A percentile compares a stretch with the other conserved stretches of the same genome.
Conservation (phyloP, 2,888 invertebrate species). For the Phengaris alcon region DNA sequence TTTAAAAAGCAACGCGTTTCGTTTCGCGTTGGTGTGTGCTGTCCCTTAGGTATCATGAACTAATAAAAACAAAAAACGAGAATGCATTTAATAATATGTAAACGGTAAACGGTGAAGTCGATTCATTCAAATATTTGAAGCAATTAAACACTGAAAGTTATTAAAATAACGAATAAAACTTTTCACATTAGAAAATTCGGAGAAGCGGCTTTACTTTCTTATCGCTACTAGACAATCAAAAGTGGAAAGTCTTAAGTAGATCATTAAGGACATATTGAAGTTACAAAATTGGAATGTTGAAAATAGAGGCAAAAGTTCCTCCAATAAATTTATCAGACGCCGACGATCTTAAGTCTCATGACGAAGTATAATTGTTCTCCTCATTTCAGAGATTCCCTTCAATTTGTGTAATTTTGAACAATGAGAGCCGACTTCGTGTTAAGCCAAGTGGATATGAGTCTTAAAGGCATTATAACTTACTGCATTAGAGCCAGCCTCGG, state of each 20-base stretch:
- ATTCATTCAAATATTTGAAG: background rate
- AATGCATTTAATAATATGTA: background rate
- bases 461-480: slow-evolving; percentile 15
- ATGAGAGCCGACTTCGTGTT: slow-evolving; percentile 14
- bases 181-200: slow-evolving; percentile 10
- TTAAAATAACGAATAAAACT: slow-evolving; percentile 15
- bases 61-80: no score
- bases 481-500: slow-evolving; percentile 6
- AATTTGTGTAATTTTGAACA: slow-evolving; percentile 19
- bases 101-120: background rate
- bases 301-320: slow-evolving; percentile 9
- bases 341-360: slow-evolving; percentile 7
- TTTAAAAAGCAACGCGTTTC: no score
- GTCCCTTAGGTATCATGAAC: no score
- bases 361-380: background rate
- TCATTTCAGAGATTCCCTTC: slow-evolving; percentile 24
- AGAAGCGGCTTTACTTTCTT: background rate
- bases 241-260: background rate
- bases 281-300: slow-evolving; percentile 22
- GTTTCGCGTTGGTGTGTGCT: no score
- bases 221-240: slow-evolving; percentile 18
- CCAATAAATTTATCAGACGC: slow-evolving; percentile 16
- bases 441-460: slow-evolving; percentile 20
- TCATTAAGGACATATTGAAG: slow-evolving; percentile 22
- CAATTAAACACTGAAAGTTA: background rate